Conservation (phyloP, 2,888 invertebrate genomes). For the Polydrusus pterygomalis region DNA sequence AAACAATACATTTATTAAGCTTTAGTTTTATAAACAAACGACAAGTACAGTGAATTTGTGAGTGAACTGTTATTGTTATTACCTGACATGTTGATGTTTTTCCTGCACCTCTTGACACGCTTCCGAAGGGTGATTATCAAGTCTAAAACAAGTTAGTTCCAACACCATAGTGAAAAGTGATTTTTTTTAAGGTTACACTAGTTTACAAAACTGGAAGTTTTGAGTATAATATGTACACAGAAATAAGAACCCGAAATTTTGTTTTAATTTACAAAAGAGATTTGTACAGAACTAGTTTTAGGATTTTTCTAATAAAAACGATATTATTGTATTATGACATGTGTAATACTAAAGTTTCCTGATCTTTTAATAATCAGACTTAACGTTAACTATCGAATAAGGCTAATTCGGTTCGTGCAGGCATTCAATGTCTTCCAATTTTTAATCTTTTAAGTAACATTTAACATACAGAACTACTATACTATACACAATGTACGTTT, state of each 20-base stretch:
- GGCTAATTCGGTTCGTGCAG: too few species aligned
- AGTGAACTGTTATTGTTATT: slow-evolving; percentile 54
- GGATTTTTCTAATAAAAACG: too few species aligned
- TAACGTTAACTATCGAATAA: too few species aligned
- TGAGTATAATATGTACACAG: too few species aligned
- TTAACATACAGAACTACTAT: slow-evolving; percentile 6
- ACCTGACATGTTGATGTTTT: slow-evolving; percentile 74
- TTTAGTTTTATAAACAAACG: not conserved
- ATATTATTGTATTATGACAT: too few species aligned
- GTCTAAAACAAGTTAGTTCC: slow-evolving; percentile 69
- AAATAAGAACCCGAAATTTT: not conserved
- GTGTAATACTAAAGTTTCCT: too few species aligned
- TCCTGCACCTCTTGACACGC: slow-evolving; percentile 74
- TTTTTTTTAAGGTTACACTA: not conserved
- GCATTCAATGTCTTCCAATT: not conserved
- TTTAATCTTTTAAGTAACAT: not conserved
- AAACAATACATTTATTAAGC: not conserved
- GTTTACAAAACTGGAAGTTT: slow-evolving; percentile 3
- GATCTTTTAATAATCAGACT: too few species aligned
- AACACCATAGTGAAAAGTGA: slow-evolving; percentile 63
- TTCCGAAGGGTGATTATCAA: slow-evolving; percentile 68
- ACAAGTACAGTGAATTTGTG: not conserved
- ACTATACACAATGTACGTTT: not conserved
- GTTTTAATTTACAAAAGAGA: not conserved
- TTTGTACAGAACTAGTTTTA: not conserved